Percentiles rank a stretch among this genome's conserved stretches.
These are phyloP conservation scores for Ennomos quercinarius DNA, from an alignment of 2,888 invertebrate species.

Conservation along the genomic window DNA sequence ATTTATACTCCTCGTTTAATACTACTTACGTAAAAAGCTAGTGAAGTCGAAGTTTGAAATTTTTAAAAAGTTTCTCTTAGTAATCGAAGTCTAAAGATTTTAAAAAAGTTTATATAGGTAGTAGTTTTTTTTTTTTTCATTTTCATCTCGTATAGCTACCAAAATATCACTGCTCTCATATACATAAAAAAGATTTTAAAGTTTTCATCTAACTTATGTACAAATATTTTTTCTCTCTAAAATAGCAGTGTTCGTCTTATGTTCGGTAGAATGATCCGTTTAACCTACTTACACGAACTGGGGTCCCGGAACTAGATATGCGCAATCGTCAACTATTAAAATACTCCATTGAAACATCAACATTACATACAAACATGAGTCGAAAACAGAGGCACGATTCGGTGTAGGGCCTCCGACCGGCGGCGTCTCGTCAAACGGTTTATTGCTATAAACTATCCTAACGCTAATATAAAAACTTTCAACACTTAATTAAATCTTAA, in stretches of 20 bases:
- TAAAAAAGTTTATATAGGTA: constrained; percentile 56
- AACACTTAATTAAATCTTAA: constrained; percentile 72
- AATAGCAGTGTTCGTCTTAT: constrained; percentile 64
- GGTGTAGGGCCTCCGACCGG: constrained; percentile 60
- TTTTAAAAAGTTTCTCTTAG: constrained; percentile 48
- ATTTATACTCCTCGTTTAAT: constrained; percentile 53
- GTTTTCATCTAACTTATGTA: constrained; percentile 66
- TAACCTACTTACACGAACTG: constrained; percentile 51
- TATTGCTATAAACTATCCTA: constrained; percentile 74
- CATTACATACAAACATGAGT: constrained; percentile 51
- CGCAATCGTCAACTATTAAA: constrained; percentile 53
- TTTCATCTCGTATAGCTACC: constrained; percentile 67
- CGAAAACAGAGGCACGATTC: constrained; percentile 61
- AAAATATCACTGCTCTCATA: constrained; percentile 81
- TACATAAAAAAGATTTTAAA: constrained; percentile 64
- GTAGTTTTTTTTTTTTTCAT: constrained; percentile 53
- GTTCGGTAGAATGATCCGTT: constrained; percentile 50
- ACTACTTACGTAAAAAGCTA: constrained; percentile 73
- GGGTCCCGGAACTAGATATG: constrained; percentile 59
- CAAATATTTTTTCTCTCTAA: constrained; percentile 67
- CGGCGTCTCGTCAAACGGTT: constrained; percentile 51
- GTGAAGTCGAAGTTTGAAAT: constrained; percentile 51
- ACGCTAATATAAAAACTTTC: constrained; percentile 56
- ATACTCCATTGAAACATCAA: constrained; percentile 51
- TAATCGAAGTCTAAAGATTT: constrained; percentile 61